phyloP scores from a whole-genome alignment of 30 jellyfish, hydroid and myxozoan genomes.

The Pelagia noctiluca region DNA sequence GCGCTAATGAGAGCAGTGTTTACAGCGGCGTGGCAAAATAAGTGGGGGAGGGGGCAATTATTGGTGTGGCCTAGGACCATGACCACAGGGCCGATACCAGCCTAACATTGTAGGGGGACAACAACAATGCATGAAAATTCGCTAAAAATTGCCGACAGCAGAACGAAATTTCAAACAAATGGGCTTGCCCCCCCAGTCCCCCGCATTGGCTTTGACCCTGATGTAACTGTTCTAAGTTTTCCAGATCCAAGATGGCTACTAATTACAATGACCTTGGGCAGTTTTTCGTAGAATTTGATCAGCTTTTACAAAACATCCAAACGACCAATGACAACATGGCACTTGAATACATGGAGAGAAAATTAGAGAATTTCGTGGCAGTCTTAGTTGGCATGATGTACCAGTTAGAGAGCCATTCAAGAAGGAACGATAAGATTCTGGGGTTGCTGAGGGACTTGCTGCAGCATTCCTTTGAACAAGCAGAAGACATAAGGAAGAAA shows the following conservation, averaged over 20 bases:
- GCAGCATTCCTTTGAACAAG: slow-evolving; percentile 25
- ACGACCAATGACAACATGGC: slow-evolving; percentile 23
- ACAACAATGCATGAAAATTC: too few species aligned
- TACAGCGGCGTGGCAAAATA: slow-evolving; percentile 2
- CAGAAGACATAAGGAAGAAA: slow-evolving; percentile 7
- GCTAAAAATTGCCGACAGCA: neutral
- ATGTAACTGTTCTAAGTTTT: too few species aligned
- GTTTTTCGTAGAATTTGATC: slow-evolving; percentile 16
- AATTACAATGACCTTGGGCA: slow-evolving; percentile 9
- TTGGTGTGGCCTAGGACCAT: neutral
- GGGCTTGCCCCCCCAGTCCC: too few species aligned
- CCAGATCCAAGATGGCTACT: slow-evolving; percentile 2
- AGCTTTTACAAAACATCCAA: slow-evolving; percentile 20
- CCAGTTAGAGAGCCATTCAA: slow-evolving; percentile 28
- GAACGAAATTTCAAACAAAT: too few species aligned
- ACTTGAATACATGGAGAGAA: slow-evolving; percentile 21
- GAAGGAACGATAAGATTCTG: neutral
- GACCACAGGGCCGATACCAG: slow-evolving; percentile 4
- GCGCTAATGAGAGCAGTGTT: too few species aligned
- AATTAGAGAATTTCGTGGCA: slow-evolving; percentile 21
- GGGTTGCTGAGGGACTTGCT: slow-evolving; percentile 29
- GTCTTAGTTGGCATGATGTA: slow-evolving; percentile 22
- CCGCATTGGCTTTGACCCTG: too few species aligned
- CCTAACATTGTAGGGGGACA: neutral
- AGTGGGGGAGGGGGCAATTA: slow-evolving; percentile 7